Conservation (phyloP, 2,888 invertebrate species). For the Idaea dimidiata region DNA sequence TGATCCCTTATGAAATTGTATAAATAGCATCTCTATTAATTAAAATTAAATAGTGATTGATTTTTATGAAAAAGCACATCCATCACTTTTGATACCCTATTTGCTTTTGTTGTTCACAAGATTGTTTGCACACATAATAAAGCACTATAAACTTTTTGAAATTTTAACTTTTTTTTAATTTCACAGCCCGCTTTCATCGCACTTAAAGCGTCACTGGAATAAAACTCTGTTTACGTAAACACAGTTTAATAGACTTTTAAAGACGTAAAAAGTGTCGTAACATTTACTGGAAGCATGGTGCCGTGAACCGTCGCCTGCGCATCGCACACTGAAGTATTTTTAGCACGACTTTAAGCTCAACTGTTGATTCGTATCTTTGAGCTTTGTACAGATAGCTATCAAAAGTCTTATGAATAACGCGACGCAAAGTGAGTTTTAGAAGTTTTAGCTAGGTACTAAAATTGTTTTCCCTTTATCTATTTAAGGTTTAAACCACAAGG, state of each 20-base stretch:
- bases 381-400: neutral
- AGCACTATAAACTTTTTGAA: neutral
- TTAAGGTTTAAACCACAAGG: no score
- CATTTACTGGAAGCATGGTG: neutral
- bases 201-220: neutral
- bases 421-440: no score
- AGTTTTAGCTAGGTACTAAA: no score
- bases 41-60: no score
- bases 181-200: neutral
- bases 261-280: neutral
- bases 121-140: no score
- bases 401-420: neutral
- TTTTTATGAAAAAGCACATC: no score
- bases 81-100: neutral
- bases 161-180: neutral
- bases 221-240: constrained; percentile 2
- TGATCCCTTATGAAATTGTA: neutral
- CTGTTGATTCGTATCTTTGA: neutral
- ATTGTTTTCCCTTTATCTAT: no score
- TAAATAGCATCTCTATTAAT: no score
- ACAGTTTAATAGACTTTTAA: constrained; percentile 1
- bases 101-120: no score
- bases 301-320: neutral
- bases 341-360: neutral
- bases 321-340: neutral